Evolutionary conservation across 2,797 vertebrate species (phyloP), one percentile per base, ranked within the genome.

Genomic region (Artibeus lituratus): DNA sequence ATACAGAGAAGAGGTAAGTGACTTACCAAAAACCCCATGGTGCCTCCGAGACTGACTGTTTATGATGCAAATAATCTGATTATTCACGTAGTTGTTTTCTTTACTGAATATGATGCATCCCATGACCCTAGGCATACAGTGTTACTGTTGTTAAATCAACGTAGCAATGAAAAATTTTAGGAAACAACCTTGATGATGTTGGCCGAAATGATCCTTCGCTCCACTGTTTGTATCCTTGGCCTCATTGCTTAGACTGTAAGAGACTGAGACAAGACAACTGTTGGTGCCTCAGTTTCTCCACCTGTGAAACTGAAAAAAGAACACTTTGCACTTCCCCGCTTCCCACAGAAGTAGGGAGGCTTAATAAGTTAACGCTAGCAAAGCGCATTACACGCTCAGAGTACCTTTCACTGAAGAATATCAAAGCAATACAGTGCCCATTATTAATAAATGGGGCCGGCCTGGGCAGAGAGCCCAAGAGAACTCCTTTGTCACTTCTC

Each of bases 251-350:
- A 4, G 29, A 3, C 59, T 73, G 15, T 35, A 67, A 94, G 42
- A 74, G 84, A 91, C 18, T 72, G 55, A 81, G 42, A 74, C 65
- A 85, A 92, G 24, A 44, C 18, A 35, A 26, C 16, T 26, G 14
- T 22, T 53, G 53, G 49, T 97, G 80, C 80, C 78, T 96, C 29
- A 16, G 70, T 95, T 89, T 91, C 92, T 91, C 74, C 74, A 35
- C 65, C 67, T 89, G 39, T 44, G 62, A 70, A 82, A 47, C 32
- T 77, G 37, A 70, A 67, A 80, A 87, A 85, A 85, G 77, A 53
- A 15, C 16, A 42, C 1, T 15, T 51, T 3, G 8, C 29, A 1
- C 9, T 35, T 83, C 22, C 19, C 32, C 0, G 0, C 37, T 85
- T 81, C 55, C 44, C 72, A 47, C 29, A 55, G 44, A 18, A 73